Evolutionary conservation across 1,140 invertebrate species (phyloP), one percentile per base, ranked within the genome.

Genomic region (Augochlora pura): DNA sequence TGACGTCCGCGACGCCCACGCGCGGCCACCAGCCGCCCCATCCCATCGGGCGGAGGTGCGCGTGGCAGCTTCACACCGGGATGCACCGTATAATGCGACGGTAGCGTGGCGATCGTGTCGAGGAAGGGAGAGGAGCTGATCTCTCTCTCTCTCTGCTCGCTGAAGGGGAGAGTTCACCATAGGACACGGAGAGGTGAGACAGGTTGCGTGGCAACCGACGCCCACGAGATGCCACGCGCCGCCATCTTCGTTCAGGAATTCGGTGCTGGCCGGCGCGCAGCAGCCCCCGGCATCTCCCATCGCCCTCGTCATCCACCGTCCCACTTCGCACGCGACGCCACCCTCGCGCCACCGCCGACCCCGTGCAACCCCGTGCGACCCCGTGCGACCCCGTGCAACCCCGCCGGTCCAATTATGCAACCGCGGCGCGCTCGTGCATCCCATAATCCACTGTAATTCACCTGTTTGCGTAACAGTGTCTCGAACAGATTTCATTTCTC

Each of bases 121-220:
- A 23, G 12, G 64, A 21, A 16, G 52, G n/a, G 27, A 7, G 8
- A 8, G 5, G 23, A 27, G 16, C 18, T 1, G 42, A 86, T n/a
- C n/a, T n/a, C n/a, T n/a, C n/a, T n/a, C n/a, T n/a, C n/a, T n/a
- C n/a, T n/a, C n/a, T n/a, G n/a, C n/a, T n/a, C n/a, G 16, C 18
- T 1, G 42, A 86, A 82, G 81, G 80, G 77, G 80, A 90, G 69
- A 89, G 87, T 87, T 88, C 83, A 85, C 57, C 74, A 72, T 84
- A 81, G 83, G 78, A 77, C 72, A 70, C 60, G 70, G 49, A 70
- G 79, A 81, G 72, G 71, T 76, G 64, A 78, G 68, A 85, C 75
- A 77, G 83, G 90, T 90, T 88, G 89, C 89, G 75, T 85, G 86
- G 89, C 89, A 91, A 90, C 90, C 83, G 72, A 88, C 90, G 86